Evolutionary conservation across 2,888 invertebrate genomes (phyloP).

Genomic region (Teleiodes luculella): DNA sequence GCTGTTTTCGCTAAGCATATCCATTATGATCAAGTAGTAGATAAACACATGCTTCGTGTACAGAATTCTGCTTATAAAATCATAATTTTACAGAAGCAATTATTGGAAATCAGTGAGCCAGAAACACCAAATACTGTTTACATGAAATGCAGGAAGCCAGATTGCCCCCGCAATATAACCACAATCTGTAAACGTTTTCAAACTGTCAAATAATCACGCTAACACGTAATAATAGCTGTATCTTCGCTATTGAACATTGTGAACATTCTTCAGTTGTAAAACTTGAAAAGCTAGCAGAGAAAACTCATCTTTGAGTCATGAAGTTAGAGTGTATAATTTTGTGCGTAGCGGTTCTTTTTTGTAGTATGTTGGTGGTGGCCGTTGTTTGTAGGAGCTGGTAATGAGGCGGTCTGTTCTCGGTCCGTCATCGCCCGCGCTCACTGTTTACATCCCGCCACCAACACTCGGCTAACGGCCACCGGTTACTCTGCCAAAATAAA

Average conservation of each 20-base stretch:
- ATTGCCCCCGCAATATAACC: conserved; percentile 72
- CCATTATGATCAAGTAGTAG: neutral
- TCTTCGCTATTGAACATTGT: conserved; percentile 63
- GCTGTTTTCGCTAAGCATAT: neutral
- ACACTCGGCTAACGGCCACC: conserved; percentile 42
- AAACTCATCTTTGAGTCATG: conserved; percentile 24
- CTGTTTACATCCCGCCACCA: conserved; percentile 56
- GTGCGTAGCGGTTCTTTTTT: conserved; percentile 38
- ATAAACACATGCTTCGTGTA: neutral
- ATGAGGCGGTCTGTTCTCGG: conserved; percentile 62
- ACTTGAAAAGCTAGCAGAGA: neutral
- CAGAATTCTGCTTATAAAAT: neutral
- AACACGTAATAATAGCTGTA: conserved; percentile 75
- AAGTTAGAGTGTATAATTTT: conserved; percentile 35
- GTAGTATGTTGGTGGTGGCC: conserved; percentile 55
- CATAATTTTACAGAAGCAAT: neutral
- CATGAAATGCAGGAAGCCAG: conserved; percentile 72
- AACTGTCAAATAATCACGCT: conserved; percentile 76
- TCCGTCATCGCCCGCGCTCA: conserved; percentile 60
- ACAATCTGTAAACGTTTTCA: conserved; percentile 76
- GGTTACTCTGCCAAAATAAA: conserved; percentile 29
- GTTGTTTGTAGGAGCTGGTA: conserved; percentile 60
- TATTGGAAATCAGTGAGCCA: conserved; percentile 18
- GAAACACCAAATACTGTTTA: conserved; percentile 65
- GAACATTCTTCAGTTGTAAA: conserved; percentile 31